phyloP scores from a whole-genome alignment of 2,113 vertebrate species.

The Nematolebias whitei region DNA sequence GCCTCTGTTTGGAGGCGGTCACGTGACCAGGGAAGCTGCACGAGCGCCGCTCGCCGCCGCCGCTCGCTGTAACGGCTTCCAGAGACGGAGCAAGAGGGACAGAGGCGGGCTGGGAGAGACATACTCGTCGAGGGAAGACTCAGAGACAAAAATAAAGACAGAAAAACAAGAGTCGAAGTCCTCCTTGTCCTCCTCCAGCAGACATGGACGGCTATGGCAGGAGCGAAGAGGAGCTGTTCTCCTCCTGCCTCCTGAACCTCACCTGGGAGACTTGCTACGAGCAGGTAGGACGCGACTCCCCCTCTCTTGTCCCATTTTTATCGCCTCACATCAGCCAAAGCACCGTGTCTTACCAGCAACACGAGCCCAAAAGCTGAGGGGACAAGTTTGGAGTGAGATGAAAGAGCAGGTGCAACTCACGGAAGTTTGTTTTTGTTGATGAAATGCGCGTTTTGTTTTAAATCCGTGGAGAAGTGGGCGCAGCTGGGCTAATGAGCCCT shows the following conservation, averaged over 20 bases:
- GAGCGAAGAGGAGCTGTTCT: conserved; percentile 89
- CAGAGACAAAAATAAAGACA: neutral
- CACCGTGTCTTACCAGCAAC: neutral
- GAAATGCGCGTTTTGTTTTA: neutral
- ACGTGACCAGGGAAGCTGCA: conserved; percentile 74
- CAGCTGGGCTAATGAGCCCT: too few relatives aligned
- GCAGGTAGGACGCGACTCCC: conserved; percentile 84
- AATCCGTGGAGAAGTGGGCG: too few relatives aligned
- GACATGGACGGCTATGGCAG: conserved; percentile 87
- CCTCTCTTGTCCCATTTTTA: neutral
- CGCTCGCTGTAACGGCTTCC: conserved; percentile 51
- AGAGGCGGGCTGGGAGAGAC: conserved; percentile 21
- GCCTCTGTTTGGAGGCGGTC: conserved; percentile 43
- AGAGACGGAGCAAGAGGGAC: conserved; percentile 58
- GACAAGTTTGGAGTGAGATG: neutral
- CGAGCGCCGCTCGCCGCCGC: conserved; percentile 51
- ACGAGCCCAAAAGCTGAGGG: too few relatives aligned
- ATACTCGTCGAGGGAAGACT: conserved; percentile 46
- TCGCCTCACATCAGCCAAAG: neutral
- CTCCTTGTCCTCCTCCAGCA: conserved; percentile 52
- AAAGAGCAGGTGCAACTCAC: conserved; percentile 33
- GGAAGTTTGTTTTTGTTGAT: conserved; percentile 6
- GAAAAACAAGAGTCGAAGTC: conserved; percentile 4
- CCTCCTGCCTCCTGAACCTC: conserved; percentile 90
- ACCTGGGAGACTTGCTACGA: conserved; percentile 91